Conservation (phyloP, 2,113 vertebrate genomes). For the Oplegnathus fasciatus region DNA sequence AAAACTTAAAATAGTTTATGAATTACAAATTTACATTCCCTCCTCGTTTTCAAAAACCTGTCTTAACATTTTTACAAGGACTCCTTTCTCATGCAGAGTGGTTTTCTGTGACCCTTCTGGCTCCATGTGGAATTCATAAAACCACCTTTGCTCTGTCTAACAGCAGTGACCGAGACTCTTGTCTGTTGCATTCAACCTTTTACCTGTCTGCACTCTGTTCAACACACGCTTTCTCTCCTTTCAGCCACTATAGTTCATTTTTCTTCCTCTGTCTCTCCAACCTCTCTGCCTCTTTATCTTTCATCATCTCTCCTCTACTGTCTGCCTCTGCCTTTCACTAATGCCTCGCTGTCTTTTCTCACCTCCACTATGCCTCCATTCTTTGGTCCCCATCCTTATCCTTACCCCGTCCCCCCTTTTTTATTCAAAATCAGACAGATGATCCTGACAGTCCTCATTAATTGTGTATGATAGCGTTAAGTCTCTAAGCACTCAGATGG, state of each 20-base stretch:
- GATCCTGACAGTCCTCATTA: constrained; percentile 62
- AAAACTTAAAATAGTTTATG: not conserved
- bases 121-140: constrained; percentile 30
- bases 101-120: constrained; percentile 21
- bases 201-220: not conserved
- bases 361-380: not conserved
- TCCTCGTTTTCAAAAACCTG: not conserved
- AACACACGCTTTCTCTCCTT: constrained; percentile 2
- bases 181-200: constrained; percentile 29
- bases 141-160: constrained; percentile 14
- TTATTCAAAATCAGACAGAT: constrained; percentile 43
- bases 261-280: not conserved
- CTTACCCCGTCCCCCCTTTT: not conserved
- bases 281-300: constrained; percentile 22
- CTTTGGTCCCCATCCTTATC: not conserved
- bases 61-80: constrained; percentile 25
- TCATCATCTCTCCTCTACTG: not conserved
- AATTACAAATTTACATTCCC: not conserved
- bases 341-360: not conserved
- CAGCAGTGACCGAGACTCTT: not conserved
- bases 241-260: constrained; percentile 8
- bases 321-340: constrained; percentile 9
- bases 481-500: constrained; percentile 52
- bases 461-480: constrained; percentile 69
- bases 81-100: not conserved